Percentiles rank a stretch among this genome's conserved stretches.
These are phyloP conservation scores for Amphimallon solstitiale DNA, from an alignment of 2,888 invertebrate species.

Conservation along the genomic window DNA sequence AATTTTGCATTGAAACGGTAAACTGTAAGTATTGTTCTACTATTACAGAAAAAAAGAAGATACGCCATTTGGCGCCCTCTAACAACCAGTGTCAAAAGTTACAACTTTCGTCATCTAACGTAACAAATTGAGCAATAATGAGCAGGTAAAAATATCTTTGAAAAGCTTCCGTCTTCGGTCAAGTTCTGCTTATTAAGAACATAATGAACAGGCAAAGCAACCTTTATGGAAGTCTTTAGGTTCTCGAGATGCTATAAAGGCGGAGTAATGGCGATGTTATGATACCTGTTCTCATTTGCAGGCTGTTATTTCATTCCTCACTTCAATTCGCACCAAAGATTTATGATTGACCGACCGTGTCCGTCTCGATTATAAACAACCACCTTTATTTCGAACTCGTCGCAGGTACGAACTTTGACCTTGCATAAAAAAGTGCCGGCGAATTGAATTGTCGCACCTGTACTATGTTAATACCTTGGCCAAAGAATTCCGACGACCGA, in stretches of 20 bases:
- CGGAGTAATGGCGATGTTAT: conserved; percentile 60
- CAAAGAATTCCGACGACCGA: conserved; percentile 38
- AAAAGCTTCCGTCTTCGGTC: conserved; percentile 9
- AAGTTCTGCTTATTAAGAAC: conserved; percentile 32
- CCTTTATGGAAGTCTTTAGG: conserved; percentile 55
- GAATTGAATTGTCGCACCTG: conserved; percentile 40
- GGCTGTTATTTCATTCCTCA: conserved; percentile 47
- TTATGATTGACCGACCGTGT: conserved; percentile 35
- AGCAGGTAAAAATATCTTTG: conserved; percentile 29
- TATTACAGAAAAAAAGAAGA: too few species aligned
- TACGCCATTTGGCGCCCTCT: conserved; percentile 27
- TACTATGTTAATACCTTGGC: conserved; percentile 47
- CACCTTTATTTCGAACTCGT: conserved; percentile 35
- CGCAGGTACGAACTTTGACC: conserved; percentile 39
- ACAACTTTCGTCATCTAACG: neutral
- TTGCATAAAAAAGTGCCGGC: conserved; percentile 34
- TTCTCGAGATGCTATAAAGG: conserved; percentile 57
- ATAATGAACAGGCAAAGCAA: conserved; percentile 43
- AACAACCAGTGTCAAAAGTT: neutral
- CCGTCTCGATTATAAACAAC: conserved; percentile 4
- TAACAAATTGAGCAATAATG: conserved; percentile 13
- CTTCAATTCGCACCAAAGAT: conserved; percentile 36
- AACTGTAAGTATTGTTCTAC: too few species aligned
- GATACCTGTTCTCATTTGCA: conserved; percentile 55
- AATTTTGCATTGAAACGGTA: too few species aligned